These are phyloP conservation scores for Otolemur crassicaudatus DNA, from an alignment of 2,797 vertebrate genomes.

Conservation along the genomic window DNA sequence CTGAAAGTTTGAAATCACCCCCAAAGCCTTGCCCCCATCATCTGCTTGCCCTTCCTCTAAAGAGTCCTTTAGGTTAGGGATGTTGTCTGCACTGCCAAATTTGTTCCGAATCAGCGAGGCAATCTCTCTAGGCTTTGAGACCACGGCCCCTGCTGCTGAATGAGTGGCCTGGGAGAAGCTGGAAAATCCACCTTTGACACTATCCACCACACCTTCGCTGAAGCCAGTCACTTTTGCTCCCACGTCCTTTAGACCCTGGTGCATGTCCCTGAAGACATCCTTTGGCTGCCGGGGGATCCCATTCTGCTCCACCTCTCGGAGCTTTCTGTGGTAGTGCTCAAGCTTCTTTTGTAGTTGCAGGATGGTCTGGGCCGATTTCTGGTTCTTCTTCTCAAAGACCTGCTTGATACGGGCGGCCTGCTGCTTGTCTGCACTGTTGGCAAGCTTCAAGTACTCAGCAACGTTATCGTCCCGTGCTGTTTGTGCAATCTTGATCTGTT, in stretches of 20 bases:
- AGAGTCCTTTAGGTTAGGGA: constrained; percentile 94
- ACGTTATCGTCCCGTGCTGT: constrained; percentile 97
- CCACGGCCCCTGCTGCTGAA: constrained; percentile 96
- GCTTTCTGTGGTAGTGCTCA: constrained; percentile 96
- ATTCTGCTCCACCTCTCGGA: constrained; percentile 97
- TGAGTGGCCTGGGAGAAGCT: constrained; percentile 98
- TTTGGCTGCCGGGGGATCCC: constrained; percentile 97
- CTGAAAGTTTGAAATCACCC: constrained; percentile 92
- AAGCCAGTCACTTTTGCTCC: constrained; percentile 97
- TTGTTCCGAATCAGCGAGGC: constrained; percentile 96
- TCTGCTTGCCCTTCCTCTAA: constrained; percentile 94
- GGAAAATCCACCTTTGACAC: constrained; percentile 96
- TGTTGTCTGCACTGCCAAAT: constrained; percentile 98
- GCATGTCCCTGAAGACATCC: constrained; percentile 97
- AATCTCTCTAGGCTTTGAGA: constrained; percentile 96
- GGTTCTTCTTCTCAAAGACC: constrained; percentile 99
- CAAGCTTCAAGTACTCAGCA: constrained; percentile 97
- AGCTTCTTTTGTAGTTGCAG: constrained; percentile 97
- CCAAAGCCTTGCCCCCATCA: constrained; percentile 90
- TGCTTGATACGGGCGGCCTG: constrained; percentile 98
- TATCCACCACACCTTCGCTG: constrained; percentile 96
- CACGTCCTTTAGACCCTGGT: constrained; percentile 97
- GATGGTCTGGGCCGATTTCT: constrained; percentile 97
- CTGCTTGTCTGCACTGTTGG: constrained; percentile 97
- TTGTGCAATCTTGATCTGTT: constrained; percentile 99